Base-by-base conservation (phyloP, 1,140 invertebrate genomes). In the Sarcophaga peregrina region DNA sequence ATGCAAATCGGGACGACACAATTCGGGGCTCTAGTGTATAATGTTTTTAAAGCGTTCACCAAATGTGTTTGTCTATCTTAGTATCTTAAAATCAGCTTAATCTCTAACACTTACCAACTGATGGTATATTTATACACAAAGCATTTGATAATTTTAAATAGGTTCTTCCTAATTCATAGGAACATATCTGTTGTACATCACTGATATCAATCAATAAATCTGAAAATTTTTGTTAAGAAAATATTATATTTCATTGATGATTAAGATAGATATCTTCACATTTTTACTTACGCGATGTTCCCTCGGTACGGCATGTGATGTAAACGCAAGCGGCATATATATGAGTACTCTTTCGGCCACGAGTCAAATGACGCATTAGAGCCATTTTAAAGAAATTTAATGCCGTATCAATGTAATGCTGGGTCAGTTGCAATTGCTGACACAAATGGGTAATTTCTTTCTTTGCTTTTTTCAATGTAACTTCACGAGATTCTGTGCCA, bases 331-430 rank as follows among this genome's bases (percentile, higher is more conserved):
- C 98, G 82, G 98, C 98, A 90, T 98, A 95, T 83, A 99, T 97
- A 86, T 97, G 96, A n/a, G 94, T 93, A 86, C 96, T 95, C 84
- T 95, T 97, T 45, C 98, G 92, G 50, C 98, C 98, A 87, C 97
- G 94, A 0, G 98, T 99, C 25, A 99, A 91, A 87, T 97, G 94
- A 84, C 94, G 91, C 76, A 93, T 93, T n/a, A 99, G 90, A 47
- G 98, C 98, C 95, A 99, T 96, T 92, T 98, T 99, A 90, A 98
- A 99, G 91, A 99, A 99, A 87, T 97, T 98, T 85, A 96, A 96
- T 6, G 98, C 96, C 25, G 95, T 98, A 82, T 99, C 97, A 75
- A 98, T 95, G 87, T 95, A 97, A 87, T 98, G 96, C 86, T 97
- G 95, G 87, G 97, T 98, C 54, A 99, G 92, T 25, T 95, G 93